A percentile compares a stretch with the other conserved stretches of the same genome.
Conservation (phyloP, 2,888 invertebrate genomes). For the Trachelus tabidus region DNA sequence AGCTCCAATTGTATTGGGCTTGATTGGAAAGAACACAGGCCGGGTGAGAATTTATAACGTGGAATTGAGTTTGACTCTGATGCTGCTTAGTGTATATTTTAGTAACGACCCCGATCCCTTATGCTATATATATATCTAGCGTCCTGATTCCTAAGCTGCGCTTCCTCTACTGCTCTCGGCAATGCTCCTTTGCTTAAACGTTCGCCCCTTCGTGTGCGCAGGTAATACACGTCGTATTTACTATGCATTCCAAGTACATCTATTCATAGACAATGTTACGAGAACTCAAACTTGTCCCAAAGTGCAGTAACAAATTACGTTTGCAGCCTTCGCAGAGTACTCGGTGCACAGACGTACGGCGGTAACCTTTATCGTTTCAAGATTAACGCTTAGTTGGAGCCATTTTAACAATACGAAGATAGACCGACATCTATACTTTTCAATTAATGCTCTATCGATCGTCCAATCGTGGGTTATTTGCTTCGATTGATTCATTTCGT, state of each 20-base stretch:
- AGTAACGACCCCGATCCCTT: conserved; percentile 65
- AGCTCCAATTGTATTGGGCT: not conserved
- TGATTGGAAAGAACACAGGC: conserved; percentile 1
- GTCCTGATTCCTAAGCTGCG: conserved; percentile 60
- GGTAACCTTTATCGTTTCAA: not conserved
- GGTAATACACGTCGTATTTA: not conserved
- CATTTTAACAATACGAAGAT: not conserved
- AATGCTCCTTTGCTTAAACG: conserved; percentile 25
- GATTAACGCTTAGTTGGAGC: not conserved
- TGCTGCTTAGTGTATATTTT: conserved; percentile 64
- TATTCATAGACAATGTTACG: not conserved
- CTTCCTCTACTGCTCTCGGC: conserved; percentile 52
- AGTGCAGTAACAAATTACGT: not conserved
- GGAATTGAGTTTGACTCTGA: conserved; percentile 55
- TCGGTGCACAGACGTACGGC: not conserved
- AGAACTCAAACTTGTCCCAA: not conserved
- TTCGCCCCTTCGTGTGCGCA: not conserved
- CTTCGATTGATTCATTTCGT: not conserved
- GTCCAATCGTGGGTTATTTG: not conserved
- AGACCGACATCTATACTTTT: not conserved
- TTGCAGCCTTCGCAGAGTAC: not conserved
- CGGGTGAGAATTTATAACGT: conserved; percentile 44
- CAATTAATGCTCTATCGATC: not conserved
- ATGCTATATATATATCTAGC: conserved; percentile 62
- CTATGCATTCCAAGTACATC: not conserved